Conservation (phyloP, 1,140 invertebrate genomes). For the Berghia stephanieae region DNA sequence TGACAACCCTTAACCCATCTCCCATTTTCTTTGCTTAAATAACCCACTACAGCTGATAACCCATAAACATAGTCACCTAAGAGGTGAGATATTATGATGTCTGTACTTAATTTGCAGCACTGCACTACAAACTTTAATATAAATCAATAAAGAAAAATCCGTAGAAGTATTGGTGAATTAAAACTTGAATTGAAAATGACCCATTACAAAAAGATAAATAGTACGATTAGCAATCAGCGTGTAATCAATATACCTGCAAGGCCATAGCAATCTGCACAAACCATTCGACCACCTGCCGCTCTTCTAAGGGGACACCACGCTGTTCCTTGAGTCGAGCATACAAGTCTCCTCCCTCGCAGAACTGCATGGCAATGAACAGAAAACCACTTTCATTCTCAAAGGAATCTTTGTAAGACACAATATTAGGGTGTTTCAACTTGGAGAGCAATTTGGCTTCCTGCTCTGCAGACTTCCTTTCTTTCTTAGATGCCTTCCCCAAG, state of each 20-base stretch:
- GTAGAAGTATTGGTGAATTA: not conserved
- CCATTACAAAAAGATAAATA: not conserved
- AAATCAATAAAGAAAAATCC: too few species aligned
- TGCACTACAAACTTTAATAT: too few species aligned
- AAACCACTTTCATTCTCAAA: constrained; percentile 67
- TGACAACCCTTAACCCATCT: too few species aligned
- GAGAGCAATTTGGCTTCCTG: constrained; percentile 70
- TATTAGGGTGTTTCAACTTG: constrained; percentile 70
- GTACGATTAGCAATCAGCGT: too few species aligned
- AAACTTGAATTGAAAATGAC: not conserved
- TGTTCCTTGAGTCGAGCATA: constrained; percentile 69
- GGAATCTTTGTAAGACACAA: constrained; percentile 70
- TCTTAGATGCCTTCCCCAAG: constrained; percentile 64
- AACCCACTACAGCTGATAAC: too few species aligned
- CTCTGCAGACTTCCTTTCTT: constrained; percentile 67
- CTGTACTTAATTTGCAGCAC: too few species aligned
- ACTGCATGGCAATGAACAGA: constrained; percentile 71
- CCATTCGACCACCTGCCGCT: constrained; percentile 70
- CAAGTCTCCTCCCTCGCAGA: constrained; percentile 71
- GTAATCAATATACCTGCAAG: constrained; percentile 60
- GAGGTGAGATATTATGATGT: too few species aligned
- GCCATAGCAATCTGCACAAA: constrained; percentile 72
- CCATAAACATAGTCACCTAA: too few species aligned
- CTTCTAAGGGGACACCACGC: constrained; percentile 64
- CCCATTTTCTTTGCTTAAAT: too few species aligned